These are phyloP conservation scores for Drosophila sp. DNA, from an alignment of 1,140 invertebrate genomes.

Conservation along the genomic window DNA sequence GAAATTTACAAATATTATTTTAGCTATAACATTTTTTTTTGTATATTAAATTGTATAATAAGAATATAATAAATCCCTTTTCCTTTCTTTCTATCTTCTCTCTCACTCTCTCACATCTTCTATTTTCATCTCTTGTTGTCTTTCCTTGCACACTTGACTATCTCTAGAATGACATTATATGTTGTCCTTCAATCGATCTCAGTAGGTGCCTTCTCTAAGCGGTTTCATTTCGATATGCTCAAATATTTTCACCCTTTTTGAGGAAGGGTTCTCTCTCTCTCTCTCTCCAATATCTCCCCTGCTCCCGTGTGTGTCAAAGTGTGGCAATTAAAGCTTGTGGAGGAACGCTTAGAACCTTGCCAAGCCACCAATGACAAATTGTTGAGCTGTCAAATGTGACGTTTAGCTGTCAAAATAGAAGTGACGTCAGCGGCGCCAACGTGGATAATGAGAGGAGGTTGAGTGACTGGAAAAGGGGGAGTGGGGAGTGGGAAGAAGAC, in stretches of 20 bases:
- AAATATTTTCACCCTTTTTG: slow-evolving; percentile 8
- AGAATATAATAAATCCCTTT: no score
- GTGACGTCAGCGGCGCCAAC: slow-evolving; percentile 49
- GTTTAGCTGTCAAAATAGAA: slow-evolving; percentile 79
- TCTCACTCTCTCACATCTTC: no score
- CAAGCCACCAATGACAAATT: slow-evolving; percentile 67
- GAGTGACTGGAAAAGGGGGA: background rate
- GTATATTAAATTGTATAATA: no score
- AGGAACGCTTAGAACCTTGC: slow-evolving; percentile 2
- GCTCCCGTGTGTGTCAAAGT: slow-evolving; percentile 17
- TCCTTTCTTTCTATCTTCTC: no score
- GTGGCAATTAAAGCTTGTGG: slow-evolving; percentile 50
- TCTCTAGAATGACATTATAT: no score
- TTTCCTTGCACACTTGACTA: no score
- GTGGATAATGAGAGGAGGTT: slow-evolving; percentile 14
- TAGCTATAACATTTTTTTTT: no score
- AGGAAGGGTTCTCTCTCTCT: no score
- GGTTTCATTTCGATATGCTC: background rate
- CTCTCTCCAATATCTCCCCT: background rate
- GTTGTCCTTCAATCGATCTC: background rate
- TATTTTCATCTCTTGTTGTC: no score
- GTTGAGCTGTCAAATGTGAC: slow-evolving; percentile 72
- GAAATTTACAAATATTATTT: no score
- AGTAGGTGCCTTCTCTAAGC: background rate
- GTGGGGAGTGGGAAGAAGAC: no score